Percentiles rank a stretch among this genome's conserved stretches.
These are phyloP conservation scores for Anoplolepis gracilipes DNA, from an alignment of 1,140 invertebrate genomes.

Conservation along the genomic window DNA sequence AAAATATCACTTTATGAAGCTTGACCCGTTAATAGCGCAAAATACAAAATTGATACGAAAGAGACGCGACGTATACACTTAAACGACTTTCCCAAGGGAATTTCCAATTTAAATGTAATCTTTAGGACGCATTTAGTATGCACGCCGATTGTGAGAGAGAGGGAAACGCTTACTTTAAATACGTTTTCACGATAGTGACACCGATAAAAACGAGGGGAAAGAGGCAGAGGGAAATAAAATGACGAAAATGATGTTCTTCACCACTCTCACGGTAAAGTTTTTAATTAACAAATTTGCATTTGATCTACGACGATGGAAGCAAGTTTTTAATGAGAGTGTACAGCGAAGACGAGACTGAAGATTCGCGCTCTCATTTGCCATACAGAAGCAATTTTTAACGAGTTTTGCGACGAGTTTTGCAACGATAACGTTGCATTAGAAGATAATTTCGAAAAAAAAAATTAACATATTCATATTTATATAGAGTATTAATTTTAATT, in stretches of 20 bases:
- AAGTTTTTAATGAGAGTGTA: constrained; percentile 53
- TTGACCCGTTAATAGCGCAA: constrained; percentile 26
- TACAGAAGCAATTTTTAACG: constrained; percentile 16
- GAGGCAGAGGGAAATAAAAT: not conserved
- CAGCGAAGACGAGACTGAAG: not conserved
- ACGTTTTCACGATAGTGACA: not conserved
- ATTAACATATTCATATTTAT: not conserved
- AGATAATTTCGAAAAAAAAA: not conserved
- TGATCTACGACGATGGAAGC: constrained; percentile 25
- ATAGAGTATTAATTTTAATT: not conserved
- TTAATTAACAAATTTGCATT: constrained; percentile 64
- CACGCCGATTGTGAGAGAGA: not conserved
- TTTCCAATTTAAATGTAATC: constrained; percentile 61
- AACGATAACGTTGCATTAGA: not conserved
- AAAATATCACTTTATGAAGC: not conserved
- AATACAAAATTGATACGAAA: constrained; percentile 44
- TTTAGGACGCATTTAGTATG: constrained; percentile 45
- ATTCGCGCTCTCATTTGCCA: not conserved
- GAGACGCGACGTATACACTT: not conserved
- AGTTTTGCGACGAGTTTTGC: not conserved
- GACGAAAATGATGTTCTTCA: constrained; percentile 48
- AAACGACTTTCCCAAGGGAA: not conserved
- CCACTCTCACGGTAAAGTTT: constrained; percentile 36
- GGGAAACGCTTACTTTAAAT: constrained; percentile 20
- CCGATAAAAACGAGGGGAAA: not conserved